Percentiles rank a stretch among this genome's conserved stretches.
phyloP scores from a whole-genome alignment of 2,113 vertebrate genomes.

The Laterallus jamaicensis region DNA sequence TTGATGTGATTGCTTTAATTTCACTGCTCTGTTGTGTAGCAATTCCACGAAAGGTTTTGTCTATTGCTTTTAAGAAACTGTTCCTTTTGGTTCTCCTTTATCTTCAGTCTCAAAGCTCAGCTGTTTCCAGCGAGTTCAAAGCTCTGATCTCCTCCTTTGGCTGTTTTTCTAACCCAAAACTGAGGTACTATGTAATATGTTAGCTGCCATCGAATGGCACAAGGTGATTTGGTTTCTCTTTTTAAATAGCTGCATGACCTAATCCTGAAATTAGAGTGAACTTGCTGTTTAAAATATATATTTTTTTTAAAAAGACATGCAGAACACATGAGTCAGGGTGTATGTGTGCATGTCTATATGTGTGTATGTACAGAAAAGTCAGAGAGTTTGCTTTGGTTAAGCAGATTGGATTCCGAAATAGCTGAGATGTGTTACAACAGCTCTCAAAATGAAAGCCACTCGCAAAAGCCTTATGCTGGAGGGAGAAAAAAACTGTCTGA shows the following conservation, averaged over 20 bases:
- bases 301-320: not conserved
- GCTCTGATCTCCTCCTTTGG: not conserved
- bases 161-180: not conserved
- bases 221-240: not conserved
- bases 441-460: constrained; percentile 4
- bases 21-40: not conserved
- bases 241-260: not conserved
- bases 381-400: not conserved
- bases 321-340: not conserved
- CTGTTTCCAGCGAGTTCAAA: not conserved
- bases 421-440: constrained; percentile 15
- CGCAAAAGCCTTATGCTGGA: not conserved
- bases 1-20: not conserved
- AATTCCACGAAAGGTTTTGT: not conserved
- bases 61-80: accelerated
- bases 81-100: not conserved
- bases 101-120: not conserved
- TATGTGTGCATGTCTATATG: not conserved
- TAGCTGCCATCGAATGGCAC: not conserved
- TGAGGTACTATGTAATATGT: not conserved
- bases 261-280: not conserved
- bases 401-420: constrained; percentile 19
- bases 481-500: not conserved
- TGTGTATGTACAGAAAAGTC: not conserved
- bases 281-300: too few relatives aligned